Conservation (phyloP, 2,888 invertebrate genomes). For the Chloroclysta siterata region DNA sequence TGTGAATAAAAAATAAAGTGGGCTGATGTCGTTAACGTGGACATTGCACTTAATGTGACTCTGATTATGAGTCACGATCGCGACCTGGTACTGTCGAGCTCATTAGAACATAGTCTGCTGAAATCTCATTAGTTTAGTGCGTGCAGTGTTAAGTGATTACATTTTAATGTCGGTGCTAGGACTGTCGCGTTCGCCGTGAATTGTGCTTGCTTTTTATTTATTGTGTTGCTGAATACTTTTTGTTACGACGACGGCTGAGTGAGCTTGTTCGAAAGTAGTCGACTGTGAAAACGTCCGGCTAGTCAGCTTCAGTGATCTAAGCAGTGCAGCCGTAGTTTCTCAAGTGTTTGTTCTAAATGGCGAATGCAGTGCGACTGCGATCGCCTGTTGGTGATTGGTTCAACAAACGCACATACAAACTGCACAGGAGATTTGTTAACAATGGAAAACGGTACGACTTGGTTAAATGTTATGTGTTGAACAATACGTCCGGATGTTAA, state of each 20-base stretch:
- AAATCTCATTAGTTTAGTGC: conserved; percentile 82
- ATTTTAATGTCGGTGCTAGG: conserved; percentile 69
- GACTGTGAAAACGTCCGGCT: conserved; percentile 52
- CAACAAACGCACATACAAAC: conserved; percentile 69
- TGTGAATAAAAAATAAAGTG: conserved; percentile 46
- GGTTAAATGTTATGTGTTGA: conserved; percentile 44
- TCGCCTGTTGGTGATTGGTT: conserved; percentile 76
- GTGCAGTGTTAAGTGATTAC: conserved; percentile 81
- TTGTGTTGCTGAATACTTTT: conserved; percentile 60
- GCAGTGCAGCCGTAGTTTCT: conserved; percentile 52
- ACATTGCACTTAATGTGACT: conserved; percentile 67
- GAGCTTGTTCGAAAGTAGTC: conserved; percentile 67
- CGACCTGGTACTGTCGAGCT: conserved; percentile 70
- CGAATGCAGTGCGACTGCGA: conserved; percentile 67
- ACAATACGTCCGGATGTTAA: conserved; percentile 46
- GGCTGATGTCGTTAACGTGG: conserved; percentile 57
- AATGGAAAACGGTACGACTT: conserved; percentile 78
- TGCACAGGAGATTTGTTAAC: conserved; percentile 70
- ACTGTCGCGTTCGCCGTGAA: conserved; percentile 65
- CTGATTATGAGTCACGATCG: conserved; percentile 75
- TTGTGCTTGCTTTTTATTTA: conserved; percentile 60
- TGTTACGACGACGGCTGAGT: conserved; percentile 51
- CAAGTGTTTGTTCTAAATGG: conserved; percentile 64
- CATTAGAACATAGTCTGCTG: conserved; percentile 76
- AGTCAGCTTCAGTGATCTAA: conserved; percentile 60